A percentile compares a stretch with the other conserved stretches of the same genome.
These are phyloP conservation scores for Poeciliopsis gracilis DNA, from an alignment of 2,797 vertebrate species.

Conservation along the genomic window DNA sequence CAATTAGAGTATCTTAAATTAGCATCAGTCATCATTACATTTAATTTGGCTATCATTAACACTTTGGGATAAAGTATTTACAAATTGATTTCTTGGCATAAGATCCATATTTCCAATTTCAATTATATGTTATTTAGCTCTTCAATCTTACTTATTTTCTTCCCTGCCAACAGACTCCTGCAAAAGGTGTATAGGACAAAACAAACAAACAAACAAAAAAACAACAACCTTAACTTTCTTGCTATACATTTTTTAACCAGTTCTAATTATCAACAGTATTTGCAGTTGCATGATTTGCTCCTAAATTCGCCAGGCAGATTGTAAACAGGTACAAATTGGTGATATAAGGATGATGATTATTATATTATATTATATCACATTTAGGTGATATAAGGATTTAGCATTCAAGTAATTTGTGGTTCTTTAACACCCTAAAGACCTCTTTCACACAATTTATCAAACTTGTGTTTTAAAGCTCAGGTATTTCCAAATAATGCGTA, in stretches of 20 bases:
- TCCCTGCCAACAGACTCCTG: slow-evolving; percentile 5
- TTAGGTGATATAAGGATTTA: slow-evolving; percentile 20
- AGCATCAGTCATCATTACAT: slow-evolving; percentile 57
- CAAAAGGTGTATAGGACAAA: background rate
- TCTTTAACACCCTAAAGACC: slow-evolving; percentile 62
- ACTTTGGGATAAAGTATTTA: slow-evolving; percentile 13
- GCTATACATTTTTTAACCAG: slow-evolving; percentile 64
- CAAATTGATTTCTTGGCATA: slow-evolving; percentile 32
- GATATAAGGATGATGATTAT: no score
- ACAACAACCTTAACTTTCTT: slow-evolving; percentile 7
- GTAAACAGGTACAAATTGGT: slow-evolving; percentile 56
- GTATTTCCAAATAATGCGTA: slow-evolving; percentile 33
- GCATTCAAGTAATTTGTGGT: slow-evolving; percentile 27
- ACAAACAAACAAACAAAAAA: background rate
- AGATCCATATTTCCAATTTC: slow-evolving; percentile 7
- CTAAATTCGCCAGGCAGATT: slow-evolving; percentile 51
- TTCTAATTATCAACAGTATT: slow-evolving; percentile 54
- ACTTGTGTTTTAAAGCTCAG: slow-evolving; percentile 51
- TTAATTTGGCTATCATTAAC: slow-evolving; percentile 48
- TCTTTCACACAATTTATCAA: slow-evolving; percentile 75
- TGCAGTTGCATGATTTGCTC: slow-evolving; percentile 54
- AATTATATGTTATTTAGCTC: slow-evolving; percentile 14
- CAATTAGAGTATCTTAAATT: slow-evolving; percentile 60
- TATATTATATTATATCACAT: no score
- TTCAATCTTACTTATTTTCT: slow-evolving; percentile 3